phyloP scores from a whole-genome alignment of 1,140 invertebrate species.

The Glossosoma conforme region DNA sequence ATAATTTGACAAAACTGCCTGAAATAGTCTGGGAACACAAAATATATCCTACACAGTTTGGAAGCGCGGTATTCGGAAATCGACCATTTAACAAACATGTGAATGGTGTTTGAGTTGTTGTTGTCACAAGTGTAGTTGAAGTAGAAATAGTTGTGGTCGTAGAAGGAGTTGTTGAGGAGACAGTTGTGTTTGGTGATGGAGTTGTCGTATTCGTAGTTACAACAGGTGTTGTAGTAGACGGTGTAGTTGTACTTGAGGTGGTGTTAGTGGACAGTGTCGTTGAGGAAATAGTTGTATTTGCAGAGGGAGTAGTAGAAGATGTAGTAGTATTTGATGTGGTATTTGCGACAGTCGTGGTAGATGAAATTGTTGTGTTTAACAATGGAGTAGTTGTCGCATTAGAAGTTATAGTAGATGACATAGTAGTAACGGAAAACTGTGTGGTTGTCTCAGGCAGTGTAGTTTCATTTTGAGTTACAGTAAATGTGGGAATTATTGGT shows the following conservation, averaged over 20 bases:
- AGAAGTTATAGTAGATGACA: background rate
- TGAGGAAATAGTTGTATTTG: background rate
- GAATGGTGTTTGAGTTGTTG: background rate
- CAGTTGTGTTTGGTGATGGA: background rate
- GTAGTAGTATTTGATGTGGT: background rate
- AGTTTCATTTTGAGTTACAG: background rate
- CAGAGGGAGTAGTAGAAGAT: background rate
- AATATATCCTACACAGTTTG: background rate
- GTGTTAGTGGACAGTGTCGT: background rate
- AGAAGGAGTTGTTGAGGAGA: background rate
- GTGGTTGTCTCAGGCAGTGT: background rate
- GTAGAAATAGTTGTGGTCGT: background rate
- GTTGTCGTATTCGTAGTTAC: background rate
- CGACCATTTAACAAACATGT: background rate
- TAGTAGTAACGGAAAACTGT: background rate
- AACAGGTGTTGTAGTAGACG: background rate
- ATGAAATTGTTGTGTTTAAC: background rate
- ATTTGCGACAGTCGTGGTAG: background rate
- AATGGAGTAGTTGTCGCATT: background rate
- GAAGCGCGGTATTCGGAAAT: background rate
- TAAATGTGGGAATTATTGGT: background rate
- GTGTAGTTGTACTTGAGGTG: background rate
- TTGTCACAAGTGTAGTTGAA: background rate
- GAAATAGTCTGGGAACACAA: background rate
- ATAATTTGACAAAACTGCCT: background rate